These are phyloP conservation scores for Cryptocephalus primarius DNA, from an alignment of 2,888 invertebrate species.

Conservation along the genomic window DNA sequence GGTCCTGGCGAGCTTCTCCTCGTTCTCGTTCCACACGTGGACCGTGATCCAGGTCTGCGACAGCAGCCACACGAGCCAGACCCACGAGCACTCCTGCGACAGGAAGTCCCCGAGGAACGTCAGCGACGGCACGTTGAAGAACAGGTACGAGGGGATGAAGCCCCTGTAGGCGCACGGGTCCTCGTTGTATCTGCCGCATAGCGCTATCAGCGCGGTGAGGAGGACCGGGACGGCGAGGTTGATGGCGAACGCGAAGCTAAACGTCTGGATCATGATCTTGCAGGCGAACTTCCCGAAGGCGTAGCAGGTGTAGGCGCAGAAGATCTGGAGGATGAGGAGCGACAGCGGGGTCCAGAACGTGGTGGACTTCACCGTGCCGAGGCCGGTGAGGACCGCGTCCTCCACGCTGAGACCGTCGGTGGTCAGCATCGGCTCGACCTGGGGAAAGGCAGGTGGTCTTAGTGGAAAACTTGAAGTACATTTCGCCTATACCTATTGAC, in stretches of 20 bases:
- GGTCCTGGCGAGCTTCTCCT: constrained; percentile 72
- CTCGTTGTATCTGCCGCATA: constrained; percentile 53
- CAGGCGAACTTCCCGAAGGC: constrained; percentile 70
- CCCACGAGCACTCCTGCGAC: constrained; percentile 55
- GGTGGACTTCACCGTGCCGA: constrained; percentile 16
- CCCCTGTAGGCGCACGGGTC: constrained; percentile 63
- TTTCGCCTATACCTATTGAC: background rate
- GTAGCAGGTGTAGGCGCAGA: constrained; percentile 55
- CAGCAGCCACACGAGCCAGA: constrained; percentile 70
- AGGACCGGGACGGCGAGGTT: constrained; percentile 65
- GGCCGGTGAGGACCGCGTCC: constrained; percentile 20
- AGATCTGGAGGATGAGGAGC: constrained; percentile 55
- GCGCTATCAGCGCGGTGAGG: constrained; percentile 53
- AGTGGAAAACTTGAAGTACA: too few species aligned
- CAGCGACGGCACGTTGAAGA: constrained; percentile 55
- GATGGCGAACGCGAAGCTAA: constrained; percentile 77
- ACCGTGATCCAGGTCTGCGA: constrained; percentile 80
- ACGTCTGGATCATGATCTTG: constrained; percentile 79
- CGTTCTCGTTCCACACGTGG: constrained; percentile 77
- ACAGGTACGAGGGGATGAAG: constrained; percentile 75
- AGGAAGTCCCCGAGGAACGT: constrained; percentile 33
- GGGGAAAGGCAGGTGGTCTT: constrained; percentile 14
- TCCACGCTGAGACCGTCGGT: constrained; percentile 24
- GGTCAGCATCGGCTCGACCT: constrained; percentile 40
- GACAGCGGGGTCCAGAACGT: constrained; percentile 42